Evolutionary conservation across 35 echinoderm and acorn worm species (phyloP).

Genomic region (Heliocidaris tuberculata): DNA sequence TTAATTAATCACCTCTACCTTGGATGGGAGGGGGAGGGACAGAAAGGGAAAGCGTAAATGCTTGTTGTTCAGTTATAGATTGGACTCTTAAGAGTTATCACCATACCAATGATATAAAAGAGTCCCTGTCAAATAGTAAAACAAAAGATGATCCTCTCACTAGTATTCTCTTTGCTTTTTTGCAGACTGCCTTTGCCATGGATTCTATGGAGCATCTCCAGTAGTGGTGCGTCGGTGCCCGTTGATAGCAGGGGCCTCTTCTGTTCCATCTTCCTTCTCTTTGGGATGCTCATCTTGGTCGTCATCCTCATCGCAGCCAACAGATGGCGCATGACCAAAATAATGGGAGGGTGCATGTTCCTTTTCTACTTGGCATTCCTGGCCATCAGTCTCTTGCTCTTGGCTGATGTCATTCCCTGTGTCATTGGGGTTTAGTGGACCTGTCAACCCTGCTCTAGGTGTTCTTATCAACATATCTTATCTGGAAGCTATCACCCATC

Average conservation of each 20-base stretch:
- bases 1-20: no score
- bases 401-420: constrained; percentile 58
- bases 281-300: constrained; percentile 84
- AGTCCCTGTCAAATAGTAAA: no score
- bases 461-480: no score
- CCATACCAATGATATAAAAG: no score
- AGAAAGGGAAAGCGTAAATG: no score
- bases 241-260: constrained; percentile 78
- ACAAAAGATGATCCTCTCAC: background rate
- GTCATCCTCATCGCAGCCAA: constrained; percentile 76
- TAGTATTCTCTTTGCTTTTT: background rate
- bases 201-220: constrained; percentile 64
- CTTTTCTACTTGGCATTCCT: constrained; percentile 81
- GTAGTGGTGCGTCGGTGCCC: constrained; percentile 25
- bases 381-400: constrained; percentile 67
- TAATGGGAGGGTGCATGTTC: constrained; percentile 79
- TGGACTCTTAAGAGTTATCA: no score
- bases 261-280: constrained; percentile 94
- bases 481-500: no score
- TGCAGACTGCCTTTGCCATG: constrained; percentile 93
- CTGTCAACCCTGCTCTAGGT: background rate
- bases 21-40: no score
- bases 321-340: constrained; percentile 88
- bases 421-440: constrained; percentile 21
- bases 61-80: no score